Percentiles rank a stretch among this genome's conserved stretches.
phyloP scores from a whole-genome alignment of 2,888 invertebrate species.

The Eretmocerus hayati region DNA sequence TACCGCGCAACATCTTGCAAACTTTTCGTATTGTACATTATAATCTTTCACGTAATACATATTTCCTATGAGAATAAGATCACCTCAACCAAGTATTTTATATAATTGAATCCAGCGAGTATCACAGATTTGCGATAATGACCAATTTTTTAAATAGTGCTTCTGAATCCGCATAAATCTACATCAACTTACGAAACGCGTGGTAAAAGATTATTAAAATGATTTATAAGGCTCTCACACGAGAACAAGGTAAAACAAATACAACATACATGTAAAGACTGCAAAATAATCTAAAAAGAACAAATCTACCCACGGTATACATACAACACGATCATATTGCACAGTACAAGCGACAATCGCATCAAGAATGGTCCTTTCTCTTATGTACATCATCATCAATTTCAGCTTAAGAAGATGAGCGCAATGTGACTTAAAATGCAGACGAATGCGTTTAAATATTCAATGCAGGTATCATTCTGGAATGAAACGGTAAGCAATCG shows the following conservation, averaged over 20 bases:
- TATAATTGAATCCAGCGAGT: constrained; percentile 13
- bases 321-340: constrained; percentile 14
- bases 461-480: too few species aligned
- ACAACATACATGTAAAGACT: constrained; percentile 11
- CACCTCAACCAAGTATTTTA: constrained; percentile 6
- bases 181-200: neutral
- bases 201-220: constrained; percentile 5
- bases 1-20: too few species aligned
- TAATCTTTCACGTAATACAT: constrained; percentile 10
- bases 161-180: neutral
- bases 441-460: too few species aligned
- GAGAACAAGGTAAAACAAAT: constrained; percentile 3
- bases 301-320: constrained; percentile 3
- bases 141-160: constrained; percentile 6
- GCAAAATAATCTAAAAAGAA: too few species aligned
- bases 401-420: too few species aligned
- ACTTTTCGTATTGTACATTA: too few species aligned
- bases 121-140: constrained; percentile 20
- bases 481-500: too few species aligned
- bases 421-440: too few species aligned
- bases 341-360: constrained; percentile 8
- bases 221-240: constrained; percentile 1
- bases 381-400: neutral
- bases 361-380: neutral
- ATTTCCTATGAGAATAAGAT: constrained; percentile 5